Evolutionary conservation across 2,888 invertebrate genomes (phyloP).

Genomic region (Diplolepis rosae): DNA sequence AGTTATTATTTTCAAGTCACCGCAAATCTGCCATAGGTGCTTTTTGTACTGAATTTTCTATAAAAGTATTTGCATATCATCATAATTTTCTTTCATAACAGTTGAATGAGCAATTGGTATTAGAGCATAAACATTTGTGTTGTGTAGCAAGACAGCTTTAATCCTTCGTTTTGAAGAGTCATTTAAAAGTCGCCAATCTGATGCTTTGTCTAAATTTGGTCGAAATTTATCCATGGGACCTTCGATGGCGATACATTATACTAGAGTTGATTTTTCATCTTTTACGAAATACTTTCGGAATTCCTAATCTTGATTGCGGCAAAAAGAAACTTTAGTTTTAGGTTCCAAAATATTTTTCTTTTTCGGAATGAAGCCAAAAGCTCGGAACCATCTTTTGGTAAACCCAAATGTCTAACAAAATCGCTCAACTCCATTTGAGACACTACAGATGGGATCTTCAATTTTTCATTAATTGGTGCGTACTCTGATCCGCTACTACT

Average conservation of each 20-base stretch:
- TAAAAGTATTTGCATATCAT: constrained; percentile 30
- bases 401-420: constrained; percentile 29
- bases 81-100: constrained; percentile 35
- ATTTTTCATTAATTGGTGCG: too few relatives aligned
- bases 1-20: constrained; percentile 52
- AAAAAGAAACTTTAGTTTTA: constrained; percentile 33
- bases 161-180: too few relatives aligned
- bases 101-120: constrained; percentile 56
- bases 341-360: constrained; percentile 45
- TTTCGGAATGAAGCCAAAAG: constrained; percentile 37
- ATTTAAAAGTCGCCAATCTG: too few relatives aligned
- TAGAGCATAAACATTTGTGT: constrained; percentile 57
- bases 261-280: too few relatives aligned
- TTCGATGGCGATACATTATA: too few relatives aligned
- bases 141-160: background rate
- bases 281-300: too few relatives aligned
- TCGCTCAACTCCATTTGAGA: constrained; percentile 20
- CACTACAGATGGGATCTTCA: too few relatives aligned
- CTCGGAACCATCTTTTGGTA: too few relatives aligned
- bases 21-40: constrained; percentile 52
- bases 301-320: constrained; percentile 36
- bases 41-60: constrained; percentile 34
- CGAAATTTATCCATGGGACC: too few relatives aligned
- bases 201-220: too few relatives aligned
- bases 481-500: too few relatives aligned